Percentiles rank a stretch among this genome's conserved stretches.
phyloP scores from a whole-genome alignment of 2,113 vertebrate species.

The Antennarius striatus region DNA sequence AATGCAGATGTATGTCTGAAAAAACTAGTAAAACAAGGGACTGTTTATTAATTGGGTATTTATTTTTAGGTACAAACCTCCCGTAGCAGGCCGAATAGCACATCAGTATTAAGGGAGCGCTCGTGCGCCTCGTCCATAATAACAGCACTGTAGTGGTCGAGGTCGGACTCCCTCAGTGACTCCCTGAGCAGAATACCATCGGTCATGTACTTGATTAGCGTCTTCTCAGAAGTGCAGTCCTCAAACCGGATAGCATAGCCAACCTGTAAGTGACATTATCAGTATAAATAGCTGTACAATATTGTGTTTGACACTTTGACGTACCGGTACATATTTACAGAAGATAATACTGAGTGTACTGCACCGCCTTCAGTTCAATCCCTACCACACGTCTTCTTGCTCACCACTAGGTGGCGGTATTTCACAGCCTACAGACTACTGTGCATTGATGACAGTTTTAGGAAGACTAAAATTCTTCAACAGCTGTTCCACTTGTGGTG shows the following conservation, averaged over 20 bases:
- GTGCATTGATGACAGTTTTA: no score
- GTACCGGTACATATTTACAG: neutral
- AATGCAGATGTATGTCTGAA: neutral
- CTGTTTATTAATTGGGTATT: neutral
- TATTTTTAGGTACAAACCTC: conserved; percentile 79
- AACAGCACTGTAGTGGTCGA: conserved; percentile 97
- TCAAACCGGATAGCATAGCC: conserved; percentile 98
- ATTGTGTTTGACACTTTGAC: neutral
- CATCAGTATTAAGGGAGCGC: conserved; percentile 94
- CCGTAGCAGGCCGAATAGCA: conserved; percentile 95
- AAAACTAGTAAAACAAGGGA: neutral
- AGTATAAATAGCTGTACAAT: neutral
- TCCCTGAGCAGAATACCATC: conserved; percentile 98
- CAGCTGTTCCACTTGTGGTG: neutral
- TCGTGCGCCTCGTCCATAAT: conserved; percentile 99
- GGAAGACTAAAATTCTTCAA: neutral
- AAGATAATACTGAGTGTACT: neutral
- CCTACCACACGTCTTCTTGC: neutral
- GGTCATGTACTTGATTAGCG: conserved; percentile 98
- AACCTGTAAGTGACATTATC: conserved; percentile 76
- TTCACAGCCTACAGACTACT: neutral
- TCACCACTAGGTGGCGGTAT: conserved; percentile 65
- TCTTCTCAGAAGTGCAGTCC: conserved; percentile 96
- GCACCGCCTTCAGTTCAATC: neutral
- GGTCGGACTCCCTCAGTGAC: conserved; percentile 93